Percentiles rank a stretch among this genome's conserved stretches.
phyloP scores from a whole-genome alignment of 1,140 invertebrate species.

The Aculops lycopersici region DNA sequence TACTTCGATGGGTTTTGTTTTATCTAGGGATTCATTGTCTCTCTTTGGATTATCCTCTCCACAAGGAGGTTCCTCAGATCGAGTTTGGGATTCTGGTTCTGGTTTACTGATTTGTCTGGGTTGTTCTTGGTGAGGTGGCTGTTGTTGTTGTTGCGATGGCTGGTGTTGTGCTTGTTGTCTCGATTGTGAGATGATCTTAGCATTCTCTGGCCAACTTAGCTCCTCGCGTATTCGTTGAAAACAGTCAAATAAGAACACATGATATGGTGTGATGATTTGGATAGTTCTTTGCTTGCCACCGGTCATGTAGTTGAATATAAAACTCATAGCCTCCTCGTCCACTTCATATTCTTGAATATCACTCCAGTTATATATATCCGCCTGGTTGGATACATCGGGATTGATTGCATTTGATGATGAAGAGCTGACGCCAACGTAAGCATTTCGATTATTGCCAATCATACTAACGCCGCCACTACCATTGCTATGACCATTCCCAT shows the following conservation, averaged over 20 bases:
- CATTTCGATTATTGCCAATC: conserved; percentile 70
- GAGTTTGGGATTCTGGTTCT: no score
- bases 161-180: no score
- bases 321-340: conserved; percentile 61
- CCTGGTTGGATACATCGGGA: conserved; percentile 49
- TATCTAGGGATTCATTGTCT: no score
- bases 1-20: no score
- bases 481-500: conserved; percentile 60
- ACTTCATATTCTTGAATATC: conserved; percentile 46
- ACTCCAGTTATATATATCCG: conserved; percentile 40
- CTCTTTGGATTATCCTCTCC: no score
- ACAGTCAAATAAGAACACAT: conserved; percentile 63
- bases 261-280: conserved; percentile 64
- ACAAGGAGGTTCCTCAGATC: no score
- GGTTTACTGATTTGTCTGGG: no score
- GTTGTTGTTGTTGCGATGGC: no score
- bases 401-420: conserved; percentile 43
- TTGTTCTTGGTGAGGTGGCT: no score
- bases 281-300: conserved; percentile 45
- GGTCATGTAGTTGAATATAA: conserved; percentile 51
- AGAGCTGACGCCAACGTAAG: conserved; percentile 49
- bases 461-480: conserved; percentile 71
- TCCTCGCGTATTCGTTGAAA: conserved; percentile 76
- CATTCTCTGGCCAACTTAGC: conserved; percentile 14
- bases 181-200: no score